These are phyloP conservation scores for Centropus unirufus DNA, from an alignment of 2,113 vertebrate species.

Conservation along the genomic window DNA sequence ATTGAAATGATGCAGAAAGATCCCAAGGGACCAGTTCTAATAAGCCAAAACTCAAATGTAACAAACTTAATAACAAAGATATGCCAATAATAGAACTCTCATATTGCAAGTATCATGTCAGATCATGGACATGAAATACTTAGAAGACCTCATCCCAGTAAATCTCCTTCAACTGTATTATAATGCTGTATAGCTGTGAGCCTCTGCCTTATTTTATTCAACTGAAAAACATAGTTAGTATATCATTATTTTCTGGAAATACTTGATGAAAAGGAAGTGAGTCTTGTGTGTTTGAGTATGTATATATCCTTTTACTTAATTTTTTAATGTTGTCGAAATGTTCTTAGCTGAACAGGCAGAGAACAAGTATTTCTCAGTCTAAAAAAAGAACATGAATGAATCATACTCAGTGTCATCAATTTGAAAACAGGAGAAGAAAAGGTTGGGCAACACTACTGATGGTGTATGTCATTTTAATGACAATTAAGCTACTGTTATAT, in stretches of 20 bases:
- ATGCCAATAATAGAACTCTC: not conserved
- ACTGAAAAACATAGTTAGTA: not conserved
- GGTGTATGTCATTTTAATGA: not conserved
- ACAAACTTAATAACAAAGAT: not conserved
- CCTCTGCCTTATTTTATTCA: not conserved
- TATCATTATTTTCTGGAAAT: not conserved
- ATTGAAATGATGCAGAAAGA: not conserved
- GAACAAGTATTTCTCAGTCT: not conserved
- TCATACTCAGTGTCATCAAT: not conserved
- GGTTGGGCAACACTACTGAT: not conserved
- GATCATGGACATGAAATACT: not conserved
- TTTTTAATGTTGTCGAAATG: not conserved
- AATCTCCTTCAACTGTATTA: not conserved
- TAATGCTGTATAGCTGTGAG: not conserved
- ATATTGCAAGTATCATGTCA: not conserved
- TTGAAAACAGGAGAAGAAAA: not conserved
- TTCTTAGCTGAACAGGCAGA: not conserved
- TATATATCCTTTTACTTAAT: not conserved
- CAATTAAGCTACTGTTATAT: not conserved
- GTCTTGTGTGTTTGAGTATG: not conserved
- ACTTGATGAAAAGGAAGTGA: not conserved
- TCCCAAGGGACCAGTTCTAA: not conserved
- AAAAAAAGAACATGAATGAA: not conserved
- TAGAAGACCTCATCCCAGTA: not conserved
- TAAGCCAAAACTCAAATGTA: not conserved